A percentile compares a stretch with the other conserved stretches of the same genome.
phyloP scores from a whole-genome alignment of 2,113 vertebrate species.

The Ochotona curzoniae region DNA sequence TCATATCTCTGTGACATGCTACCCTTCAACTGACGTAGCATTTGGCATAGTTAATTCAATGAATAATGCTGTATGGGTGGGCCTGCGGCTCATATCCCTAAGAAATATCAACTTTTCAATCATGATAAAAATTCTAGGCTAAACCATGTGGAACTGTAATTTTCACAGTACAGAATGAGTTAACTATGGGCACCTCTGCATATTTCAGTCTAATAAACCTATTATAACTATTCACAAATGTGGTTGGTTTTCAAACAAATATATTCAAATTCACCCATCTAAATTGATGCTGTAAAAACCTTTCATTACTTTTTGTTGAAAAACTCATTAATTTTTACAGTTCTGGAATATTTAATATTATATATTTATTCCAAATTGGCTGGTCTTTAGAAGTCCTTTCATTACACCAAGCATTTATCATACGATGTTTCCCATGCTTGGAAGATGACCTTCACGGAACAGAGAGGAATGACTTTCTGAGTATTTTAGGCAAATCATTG shows the following conservation, averaged over 20 bases:
- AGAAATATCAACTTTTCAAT: background rate
- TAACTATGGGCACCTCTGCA: background rate
- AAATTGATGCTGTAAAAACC: background rate
- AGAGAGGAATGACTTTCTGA: background rate
- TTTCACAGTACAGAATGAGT: background rate
- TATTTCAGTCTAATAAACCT: background rate
- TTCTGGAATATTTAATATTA: slow-evolving; percentile 18
- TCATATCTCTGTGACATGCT: background rate
- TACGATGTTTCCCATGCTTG: background rate
- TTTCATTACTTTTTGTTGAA: background rate
- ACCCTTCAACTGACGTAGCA: background rate
- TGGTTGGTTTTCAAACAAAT: slow-evolving; percentile 36
- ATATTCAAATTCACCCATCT: background rate
- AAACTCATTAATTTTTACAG: slow-evolving; percentile 27
- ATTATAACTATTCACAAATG: background rate
- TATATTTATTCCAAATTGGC: background rate
- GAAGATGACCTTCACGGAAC: background rate
- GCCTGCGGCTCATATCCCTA: background rate
- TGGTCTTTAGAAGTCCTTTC: slow-evolving; percentile 18
- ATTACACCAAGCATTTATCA: background rate
- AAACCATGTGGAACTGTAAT: background rate
- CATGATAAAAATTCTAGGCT: background rate
- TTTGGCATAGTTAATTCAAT: background rate
- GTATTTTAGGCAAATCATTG: background rate
- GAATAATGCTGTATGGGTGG: background rate